phyloP scores from a whole-genome alignment of 2,888 invertebrate genomes.

The Phengaris alcon region DNA sequence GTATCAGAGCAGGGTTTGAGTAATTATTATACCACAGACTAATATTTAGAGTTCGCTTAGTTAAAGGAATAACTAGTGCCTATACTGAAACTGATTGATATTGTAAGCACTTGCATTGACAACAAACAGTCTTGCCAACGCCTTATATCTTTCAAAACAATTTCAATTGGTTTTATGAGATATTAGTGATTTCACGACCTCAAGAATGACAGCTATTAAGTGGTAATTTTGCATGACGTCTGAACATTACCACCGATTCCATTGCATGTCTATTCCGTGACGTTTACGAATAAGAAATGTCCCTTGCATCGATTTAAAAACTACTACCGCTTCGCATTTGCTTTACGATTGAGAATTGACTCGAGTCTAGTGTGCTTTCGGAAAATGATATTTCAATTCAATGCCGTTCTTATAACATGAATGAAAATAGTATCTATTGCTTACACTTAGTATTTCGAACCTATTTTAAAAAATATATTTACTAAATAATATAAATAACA shows the following conservation, averaged over 20 bases:
- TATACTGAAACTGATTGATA: no score
- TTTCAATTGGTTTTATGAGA: background rate
- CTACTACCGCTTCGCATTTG: conserved; percentile 22
- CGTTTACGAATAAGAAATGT: conserved; percentile 20
- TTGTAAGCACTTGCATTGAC: no score
- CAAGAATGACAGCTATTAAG: background rate
- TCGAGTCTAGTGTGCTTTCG: conserved; percentile 4
- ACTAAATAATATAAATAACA: no score
- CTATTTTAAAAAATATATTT: background rate
- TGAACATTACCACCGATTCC: background rate
- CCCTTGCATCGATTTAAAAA: conserved; percentile 13
- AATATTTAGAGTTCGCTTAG: background rate
- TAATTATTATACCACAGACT: background rate
- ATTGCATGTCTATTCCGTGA: conserved; percentile 22
- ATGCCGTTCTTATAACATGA: background rate
- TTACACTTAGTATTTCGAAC: background rate
- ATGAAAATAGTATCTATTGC: background rate
- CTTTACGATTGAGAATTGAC: background rate
- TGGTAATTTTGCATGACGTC: background rate
- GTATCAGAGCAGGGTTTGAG: background rate
- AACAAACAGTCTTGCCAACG: background rate
- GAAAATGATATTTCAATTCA: background rate
- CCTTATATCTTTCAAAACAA: background rate
- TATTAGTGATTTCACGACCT: background rate
- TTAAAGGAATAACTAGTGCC: background rate